Percentiles rank a stretch among this genome's conserved stretches.
Evolutionary conservation across 2,797 vertebrate genomes (phyloP).

Genomic region (Oreochromis grahami): DNA sequence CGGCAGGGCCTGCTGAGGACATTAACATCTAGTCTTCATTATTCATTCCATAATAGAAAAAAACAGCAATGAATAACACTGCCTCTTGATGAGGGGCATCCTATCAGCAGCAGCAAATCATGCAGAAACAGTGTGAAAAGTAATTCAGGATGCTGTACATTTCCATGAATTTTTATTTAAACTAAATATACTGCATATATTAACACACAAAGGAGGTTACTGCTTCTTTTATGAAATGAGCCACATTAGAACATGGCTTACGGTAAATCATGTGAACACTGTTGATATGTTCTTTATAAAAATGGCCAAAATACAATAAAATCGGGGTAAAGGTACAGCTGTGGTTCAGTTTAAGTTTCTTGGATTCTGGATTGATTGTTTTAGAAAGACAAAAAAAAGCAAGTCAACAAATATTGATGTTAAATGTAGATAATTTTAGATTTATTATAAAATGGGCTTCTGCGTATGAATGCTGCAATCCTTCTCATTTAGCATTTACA

Average conservation of each 20-base stretch:
- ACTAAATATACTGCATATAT: not conserved
- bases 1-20: not conserved
- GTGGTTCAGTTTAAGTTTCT: not conserved
- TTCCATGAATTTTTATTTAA: not conserved
- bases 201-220: not conserved
- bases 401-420: not conserved
- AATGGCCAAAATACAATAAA: not conserved
- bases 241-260: not conserved
- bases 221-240: not conserved
- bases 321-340: not conserved
- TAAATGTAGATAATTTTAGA: not conserved
- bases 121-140: not conserved
- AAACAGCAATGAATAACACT: not conserved
- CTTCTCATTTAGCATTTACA: not conserved
- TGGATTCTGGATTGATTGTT: not conserved
- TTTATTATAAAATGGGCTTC: not conserved
- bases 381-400: not conserved
- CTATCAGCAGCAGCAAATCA: not conserved
- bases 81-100: not conserved
- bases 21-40: conserved; percentile 1
- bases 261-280: not conserved
- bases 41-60: not conserved
- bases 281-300: not conserved
- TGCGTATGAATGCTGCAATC: not conserved
- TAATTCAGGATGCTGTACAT: not conserved